Evolutionary conservation across 2,797 vertebrate genomes (phyloP).

Genomic region (Muscicapa striata): DNA sequence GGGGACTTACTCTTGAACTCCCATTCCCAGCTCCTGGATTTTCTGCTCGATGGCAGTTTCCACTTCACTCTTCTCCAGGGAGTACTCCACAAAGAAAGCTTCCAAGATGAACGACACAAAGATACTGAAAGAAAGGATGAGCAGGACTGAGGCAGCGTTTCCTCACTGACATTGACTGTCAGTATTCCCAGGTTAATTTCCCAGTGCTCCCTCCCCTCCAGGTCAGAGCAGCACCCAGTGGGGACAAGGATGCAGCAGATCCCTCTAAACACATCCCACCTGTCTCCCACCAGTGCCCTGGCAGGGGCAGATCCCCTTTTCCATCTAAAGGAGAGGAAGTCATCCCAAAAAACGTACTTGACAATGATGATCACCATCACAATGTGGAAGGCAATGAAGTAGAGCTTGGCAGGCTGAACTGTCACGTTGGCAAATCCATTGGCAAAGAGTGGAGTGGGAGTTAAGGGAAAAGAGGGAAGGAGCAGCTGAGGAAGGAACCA

Average conservation of each 20-base stretch:
- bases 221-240: not conserved
- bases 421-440: constrained; percentile 87
- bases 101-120: constrained; percentile 93
- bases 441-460: constrained; percentile 78
- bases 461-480: not conserved
- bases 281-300: not conserved
- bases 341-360: constrained; percentile 81
- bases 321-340: fast-evolving
- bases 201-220: not conserved
- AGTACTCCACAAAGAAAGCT: constrained; percentile 93
- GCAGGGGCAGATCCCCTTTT: not conserved
- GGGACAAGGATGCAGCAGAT: not conserved
- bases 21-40: constrained; percentile 90
- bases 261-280: not conserved
- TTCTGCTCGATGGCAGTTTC: constrained; percentile 93
- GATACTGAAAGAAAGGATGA: constrained; percentile 76
- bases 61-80: constrained; percentile 88
- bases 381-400: constrained; percentile 90
- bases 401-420: constrained; percentile 82
- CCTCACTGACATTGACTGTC: not conserved
- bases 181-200: not conserved
- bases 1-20: constrained; percentile 83
- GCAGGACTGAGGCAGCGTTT: not conserved
- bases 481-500: not conserved
- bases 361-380: constrained; percentile 92